These are phyloP conservation scores for Acleris laterana DNA, from an alignment of 2,888 invertebrate species.

Conservation along the genomic window DNA sequence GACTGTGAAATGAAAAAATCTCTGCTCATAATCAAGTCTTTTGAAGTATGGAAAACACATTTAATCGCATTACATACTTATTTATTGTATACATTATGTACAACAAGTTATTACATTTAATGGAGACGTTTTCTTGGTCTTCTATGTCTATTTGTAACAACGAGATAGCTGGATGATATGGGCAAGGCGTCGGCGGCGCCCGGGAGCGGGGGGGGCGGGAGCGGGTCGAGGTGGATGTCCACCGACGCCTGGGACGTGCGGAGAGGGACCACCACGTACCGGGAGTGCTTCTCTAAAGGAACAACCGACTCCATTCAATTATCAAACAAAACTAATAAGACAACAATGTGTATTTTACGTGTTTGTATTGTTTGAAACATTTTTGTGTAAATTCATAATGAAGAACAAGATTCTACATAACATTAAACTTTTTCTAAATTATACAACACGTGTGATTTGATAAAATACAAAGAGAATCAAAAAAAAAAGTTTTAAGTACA, in stretches of 20 bases:
- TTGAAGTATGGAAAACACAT: slow-evolving; percentile 44
- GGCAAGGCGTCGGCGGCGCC: slow-evolving; percentile 40
- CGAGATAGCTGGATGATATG: slow-evolving; percentile 55
- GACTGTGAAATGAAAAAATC: slow-evolving; percentile 58
- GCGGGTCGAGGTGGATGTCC: slow-evolving; percentile 60
- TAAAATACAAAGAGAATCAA: slow-evolving; percentile 3
- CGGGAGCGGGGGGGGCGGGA: slow-evolving; percentile 45
- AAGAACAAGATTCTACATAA: not conserved
- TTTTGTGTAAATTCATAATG: not conserved
- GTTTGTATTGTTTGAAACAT: not conserved
- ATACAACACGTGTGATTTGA: not conserved
- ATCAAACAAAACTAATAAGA: slow-evolving; percentile 2
- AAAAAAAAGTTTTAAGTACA: slow-evolving; percentile 11
- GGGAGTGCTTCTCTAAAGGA: slow-evolving; percentile 57
- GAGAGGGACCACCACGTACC: slow-evolving; percentile 59
- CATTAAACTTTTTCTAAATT: not conserved
- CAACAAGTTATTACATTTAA: slow-evolving; percentile 41
- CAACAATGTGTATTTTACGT: not conserved
- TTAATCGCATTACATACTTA: slow-evolving; percentile 46
- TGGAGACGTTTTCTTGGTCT: slow-evolving; percentile 48
- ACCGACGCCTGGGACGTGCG: slow-evolving; percentile 67
- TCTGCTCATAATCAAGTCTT: slow-evolving; percentile 63
- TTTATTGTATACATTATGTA: slow-evolving; percentile 54
- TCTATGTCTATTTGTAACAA: slow-evolving; percentile 53
- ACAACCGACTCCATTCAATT: slow-evolving; percentile 40